Evolutionary conservation across 1,140 invertebrate species (phyloP).

Genomic region (Heterodera carotae): DNA sequence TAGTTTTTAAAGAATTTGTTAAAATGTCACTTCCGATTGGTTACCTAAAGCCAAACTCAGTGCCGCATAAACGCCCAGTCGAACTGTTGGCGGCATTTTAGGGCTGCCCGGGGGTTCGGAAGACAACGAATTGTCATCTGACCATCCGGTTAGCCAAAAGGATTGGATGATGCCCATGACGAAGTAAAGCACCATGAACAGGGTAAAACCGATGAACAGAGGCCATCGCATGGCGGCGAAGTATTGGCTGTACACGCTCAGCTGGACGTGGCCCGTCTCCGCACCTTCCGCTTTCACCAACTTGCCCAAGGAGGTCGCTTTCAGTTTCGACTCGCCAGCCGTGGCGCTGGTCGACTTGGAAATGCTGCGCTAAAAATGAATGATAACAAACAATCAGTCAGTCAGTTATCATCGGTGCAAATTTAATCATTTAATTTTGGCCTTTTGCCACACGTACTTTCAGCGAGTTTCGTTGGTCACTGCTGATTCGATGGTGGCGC

Average conservation of each 20-base stretch:
- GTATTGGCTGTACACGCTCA: constrained; percentile 62
- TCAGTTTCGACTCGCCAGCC: neutral
- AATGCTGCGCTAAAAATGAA: neutral
- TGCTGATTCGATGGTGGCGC: constrained; percentile 15
- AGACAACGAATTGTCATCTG: constrained; percentile 54
- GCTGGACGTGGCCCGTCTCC: constrained; percentile 62
- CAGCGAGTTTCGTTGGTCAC: too few species aligned
- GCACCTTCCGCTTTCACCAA: constrained; percentile 52
- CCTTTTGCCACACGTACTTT: too few species aligned
- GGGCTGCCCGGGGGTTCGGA: neutral
- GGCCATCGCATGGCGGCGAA: constrained; percentile 60
- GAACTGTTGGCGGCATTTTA: constrained; percentile 10
- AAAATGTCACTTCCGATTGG: neutral
- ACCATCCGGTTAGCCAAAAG: constrained; percentile 66
- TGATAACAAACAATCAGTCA: neutral
- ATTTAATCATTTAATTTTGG: too few species aligned
- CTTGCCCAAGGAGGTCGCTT: neutral
- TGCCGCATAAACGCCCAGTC: constrained; percentile 23
- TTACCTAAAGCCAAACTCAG: constrained; percentile 15
- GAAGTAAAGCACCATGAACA: constrained; percentile 55
- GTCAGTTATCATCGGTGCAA: neutral
- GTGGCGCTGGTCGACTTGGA: neutral
- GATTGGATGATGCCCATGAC: constrained; percentile 50
- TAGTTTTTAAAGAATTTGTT: too few species aligned
- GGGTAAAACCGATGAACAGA: constrained; percentile 36